These are phyloP conservation scores for Dynastes grantii DNA, from an alignment of 2,888 invertebrate species.

Conservation along the genomic window DNA sequence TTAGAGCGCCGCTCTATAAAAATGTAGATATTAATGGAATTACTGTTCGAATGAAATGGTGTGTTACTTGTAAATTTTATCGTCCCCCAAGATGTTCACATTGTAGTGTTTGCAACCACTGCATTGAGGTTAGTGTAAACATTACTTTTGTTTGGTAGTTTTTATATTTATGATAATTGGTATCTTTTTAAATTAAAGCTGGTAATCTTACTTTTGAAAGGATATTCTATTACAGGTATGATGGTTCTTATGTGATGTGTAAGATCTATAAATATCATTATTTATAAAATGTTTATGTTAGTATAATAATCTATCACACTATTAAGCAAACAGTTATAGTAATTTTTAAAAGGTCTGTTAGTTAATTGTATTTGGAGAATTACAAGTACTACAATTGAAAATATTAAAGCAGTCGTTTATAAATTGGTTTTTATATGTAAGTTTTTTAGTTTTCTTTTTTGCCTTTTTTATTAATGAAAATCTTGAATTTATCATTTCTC, in stretches of 20 bases:
- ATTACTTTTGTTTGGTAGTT: too few relatives aligned
- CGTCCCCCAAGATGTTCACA: conserved; percentile 99
- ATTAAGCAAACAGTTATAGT: too few relatives aligned
- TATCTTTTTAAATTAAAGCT: background rate
- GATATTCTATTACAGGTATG: background rate
- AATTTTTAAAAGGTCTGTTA: too few relatives aligned
- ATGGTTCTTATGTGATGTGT: conserved; percentile 12
- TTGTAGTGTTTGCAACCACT: conserved; percentile 99
- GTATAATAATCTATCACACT: too few relatives aligned
- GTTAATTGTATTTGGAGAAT: too few relatives aligned
- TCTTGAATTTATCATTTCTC: too few relatives aligned
- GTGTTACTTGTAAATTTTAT: conserved; percentile 99
- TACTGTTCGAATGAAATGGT: conserved; percentile 99
- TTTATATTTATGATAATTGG: too few relatives aligned
- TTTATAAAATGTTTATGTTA: background rate
- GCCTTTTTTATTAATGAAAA: too few relatives aligned
- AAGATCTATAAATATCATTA: conserved; percentile 27
- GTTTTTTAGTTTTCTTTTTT: too few relatives aligned
- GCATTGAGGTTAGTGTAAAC: conserved; percentile 85
- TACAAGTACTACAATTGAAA: too few relatives aligned
- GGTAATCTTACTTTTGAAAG: background rate
- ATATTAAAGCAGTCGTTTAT: too few relatives aligned
- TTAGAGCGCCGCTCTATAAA: conserved; percentile 95
- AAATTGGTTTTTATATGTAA: too few relatives aligned
- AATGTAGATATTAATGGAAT: conserved; percentile 99